These are phyloP conservation scores for Scaptomyza flava DNA, from an alignment of 2,888 invertebrate species.

Conservation along the genomic window DNA sequence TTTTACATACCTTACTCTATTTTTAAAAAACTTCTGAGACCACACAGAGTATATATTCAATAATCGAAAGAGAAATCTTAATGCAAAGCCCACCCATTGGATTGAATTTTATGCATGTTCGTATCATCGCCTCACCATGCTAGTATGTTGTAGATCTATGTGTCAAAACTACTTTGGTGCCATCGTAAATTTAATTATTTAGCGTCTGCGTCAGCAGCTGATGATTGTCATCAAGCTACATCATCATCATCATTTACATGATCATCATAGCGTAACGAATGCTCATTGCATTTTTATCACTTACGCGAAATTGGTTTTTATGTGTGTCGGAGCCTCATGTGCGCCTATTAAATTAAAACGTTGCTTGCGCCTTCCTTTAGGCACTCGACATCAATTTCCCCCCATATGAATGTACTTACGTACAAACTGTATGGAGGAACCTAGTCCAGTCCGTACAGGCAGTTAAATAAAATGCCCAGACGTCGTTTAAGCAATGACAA, in stretches of 20 bases:
- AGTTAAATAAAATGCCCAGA: slow-evolving; percentile 70
- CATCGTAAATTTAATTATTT: slow-evolving; percentile 74
- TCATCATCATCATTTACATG: slow-evolving; percentile 31
- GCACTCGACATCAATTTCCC: slow-evolving; percentile 57
- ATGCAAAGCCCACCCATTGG: slow-evolving; percentile 5
- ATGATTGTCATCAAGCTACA: slow-evolving; percentile 42
- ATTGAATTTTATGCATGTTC: too few species aligned
- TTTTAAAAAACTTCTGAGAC: background rate
- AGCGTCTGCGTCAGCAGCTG: slow-evolving; percentile 60
- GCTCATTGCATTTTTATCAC: slow-evolving; percentile 79
- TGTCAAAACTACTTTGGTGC: slow-evolving; percentile 73
- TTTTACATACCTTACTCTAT: background rate
- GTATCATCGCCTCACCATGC: slow-evolving; percentile 1
- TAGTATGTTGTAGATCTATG: slow-evolving; percentile 47
- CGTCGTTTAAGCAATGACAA: slow-evolving; percentile 74
- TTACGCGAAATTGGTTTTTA: slow-evolving; percentile 79
- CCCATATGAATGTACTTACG: slow-evolving; percentile 21
- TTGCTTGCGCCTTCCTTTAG: slow-evolving; percentile 47
- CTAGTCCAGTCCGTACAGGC: slow-evolving; percentile 24
- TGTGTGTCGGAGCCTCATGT: slow-evolving; percentile 61
- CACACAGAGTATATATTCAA: slow-evolving; percentile 1
- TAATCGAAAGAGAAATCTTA: background rate
- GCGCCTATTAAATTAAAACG: slow-evolving; percentile 77
- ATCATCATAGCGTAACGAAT: slow-evolving; percentile 38
- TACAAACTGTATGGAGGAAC: slow-evolving; percentile 6